Percentiles rank a stretch among this genome's conserved stretches.
phyloP scores from a whole-genome alignment of 2,113 vertebrate species.

The Polyodon spathula region DNA sequence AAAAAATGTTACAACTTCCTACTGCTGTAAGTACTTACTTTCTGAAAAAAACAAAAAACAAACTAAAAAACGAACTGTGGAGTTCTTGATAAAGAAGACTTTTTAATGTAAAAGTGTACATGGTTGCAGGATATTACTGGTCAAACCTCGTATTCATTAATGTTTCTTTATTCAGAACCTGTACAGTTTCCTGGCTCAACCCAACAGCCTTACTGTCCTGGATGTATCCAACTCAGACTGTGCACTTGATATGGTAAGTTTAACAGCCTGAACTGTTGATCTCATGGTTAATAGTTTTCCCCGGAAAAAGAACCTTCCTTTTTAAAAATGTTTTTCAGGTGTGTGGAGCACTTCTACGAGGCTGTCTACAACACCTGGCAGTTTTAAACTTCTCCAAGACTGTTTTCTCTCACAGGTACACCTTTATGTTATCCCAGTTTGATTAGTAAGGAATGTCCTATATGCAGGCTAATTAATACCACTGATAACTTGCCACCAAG shows the following conservation, averaged over 20 bases:
- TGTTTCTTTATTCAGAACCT: slow-evolving; percentile 58
- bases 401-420: slow-evolving; percentile 79
- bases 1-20: too few species aligned
- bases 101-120: too few species aligned
- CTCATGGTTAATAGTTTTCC: neutral
- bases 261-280: neutral
- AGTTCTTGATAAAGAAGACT: too few species aligned
- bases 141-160: too few species aligned
- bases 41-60: too few species aligned
- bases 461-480: too few species aligned
- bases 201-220: slow-evolving; percentile 73
- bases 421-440: neutral
- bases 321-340: slow-evolving; percentile 50
- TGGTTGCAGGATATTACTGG: too few species aligned
- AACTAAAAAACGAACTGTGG: too few species aligned
- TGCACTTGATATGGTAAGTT: slow-evolving; percentile 79
- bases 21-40: too few species aligned
- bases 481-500: too few species aligned
- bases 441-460: too few species aligned
- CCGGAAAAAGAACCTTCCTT: neutral
- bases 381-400: slow-evolving; percentile 82
- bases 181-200: slow-evolving; percentile 81
- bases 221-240: slow-evolving; percentile 88
- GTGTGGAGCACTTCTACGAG: slow-evolving; percentile 75
- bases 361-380: slow-evolving; percentile 77